phyloP scores from a whole-genome alignment of 2,888 invertebrate genomes.

The Hesperia comma region DNA sequence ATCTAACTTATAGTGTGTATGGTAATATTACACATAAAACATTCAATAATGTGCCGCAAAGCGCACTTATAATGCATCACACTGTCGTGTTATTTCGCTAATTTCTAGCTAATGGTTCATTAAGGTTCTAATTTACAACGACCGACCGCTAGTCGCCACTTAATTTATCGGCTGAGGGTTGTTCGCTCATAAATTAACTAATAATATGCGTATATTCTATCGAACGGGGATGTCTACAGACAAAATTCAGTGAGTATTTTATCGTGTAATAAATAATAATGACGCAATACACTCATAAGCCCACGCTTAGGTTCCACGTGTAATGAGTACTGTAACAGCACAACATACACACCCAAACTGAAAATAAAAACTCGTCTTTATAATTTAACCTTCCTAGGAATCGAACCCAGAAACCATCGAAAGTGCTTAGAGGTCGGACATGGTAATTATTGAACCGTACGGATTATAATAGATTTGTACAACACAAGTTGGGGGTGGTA shows the following conservation, averaged over 20 bases:
- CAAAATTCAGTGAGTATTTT: neutral
- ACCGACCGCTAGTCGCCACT: constrained; percentile 37
- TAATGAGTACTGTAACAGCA: too few species aligned
- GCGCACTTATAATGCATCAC: constrained; percentile 42
- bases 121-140: constrained; percentile 55
- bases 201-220: constrained; percentile 18
- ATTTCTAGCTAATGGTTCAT: constrained; percentile 61
- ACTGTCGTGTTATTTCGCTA: constrained; percentile 54
- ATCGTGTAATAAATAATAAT: neutral
- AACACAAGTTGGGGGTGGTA: too few species aligned
- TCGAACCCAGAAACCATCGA: too few species aligned
- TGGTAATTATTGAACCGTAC: too few species aligned
- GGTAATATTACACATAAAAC: constrained; percentile 25
- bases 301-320: too few species aligned
- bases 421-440: too few species aligned
- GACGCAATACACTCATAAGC: too few species aligned
- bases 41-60: constrained; percentile 24
- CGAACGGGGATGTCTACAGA: neutral
- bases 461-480: too few species aligned
- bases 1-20: constrained; percentile 4
- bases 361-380: too few species aligned
- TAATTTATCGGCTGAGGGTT: constrained; percentile 46
- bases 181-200: constrained; percentile 34
- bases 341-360: too few species aligned
- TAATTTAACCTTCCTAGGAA: too few species aligned